Evolutionary conservation across 2,113 vertebrate genomes (phyloP), one percentile per base, ranked within the genome.

Genomic region (Clinocottus analis): DNA sequence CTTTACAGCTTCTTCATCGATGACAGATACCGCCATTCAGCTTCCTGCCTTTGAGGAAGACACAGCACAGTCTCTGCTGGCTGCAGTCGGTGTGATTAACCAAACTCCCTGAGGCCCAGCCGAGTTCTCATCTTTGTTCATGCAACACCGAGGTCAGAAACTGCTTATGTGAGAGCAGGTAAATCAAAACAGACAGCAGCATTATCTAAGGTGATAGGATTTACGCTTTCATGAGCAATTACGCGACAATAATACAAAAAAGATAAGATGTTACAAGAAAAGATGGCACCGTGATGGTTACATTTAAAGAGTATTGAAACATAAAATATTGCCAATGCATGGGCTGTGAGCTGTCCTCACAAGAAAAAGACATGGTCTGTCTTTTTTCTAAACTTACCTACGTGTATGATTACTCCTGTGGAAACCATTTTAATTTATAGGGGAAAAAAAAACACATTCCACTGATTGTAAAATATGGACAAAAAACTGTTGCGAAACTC

Each of bases 61-160:
- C n/a, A n/a, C 21, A 47, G 21, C 49, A 61, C 49, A 53, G n/a
- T 45, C 23, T 75, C n/a, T n/a, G 27, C 59, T 55, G 13, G 37
- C 66, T 62, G 65, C 23, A 66, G 80, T 49, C 66, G 4, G 17
- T 64, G 53, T 83, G 82, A 79, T 86, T 86, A 81, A 35, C 13
- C 55, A 72, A 72, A 68, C n/a, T 77, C 75, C 37, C 80, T 61
- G 19, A 23, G 64, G 74, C 56, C 72, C 69, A 37, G 71, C 23
- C 62, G 23, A 72, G 80, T 62, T 71, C 43, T 79, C 72, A 77
- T 62, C 70, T 80, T 75, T 79, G 49, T 70, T 85, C 27, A 68
- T 74, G 41, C 37, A 21, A 83, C 72, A 87, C 70, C 67, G 65
- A 51, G 77, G 79, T 85, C 79, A 81, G 35, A 63, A 72, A 78